Evolutionary conservation across 2,113 vertebrate species (phyloP).

Genomic region (Tenebrosternarchus preto): DNA sequence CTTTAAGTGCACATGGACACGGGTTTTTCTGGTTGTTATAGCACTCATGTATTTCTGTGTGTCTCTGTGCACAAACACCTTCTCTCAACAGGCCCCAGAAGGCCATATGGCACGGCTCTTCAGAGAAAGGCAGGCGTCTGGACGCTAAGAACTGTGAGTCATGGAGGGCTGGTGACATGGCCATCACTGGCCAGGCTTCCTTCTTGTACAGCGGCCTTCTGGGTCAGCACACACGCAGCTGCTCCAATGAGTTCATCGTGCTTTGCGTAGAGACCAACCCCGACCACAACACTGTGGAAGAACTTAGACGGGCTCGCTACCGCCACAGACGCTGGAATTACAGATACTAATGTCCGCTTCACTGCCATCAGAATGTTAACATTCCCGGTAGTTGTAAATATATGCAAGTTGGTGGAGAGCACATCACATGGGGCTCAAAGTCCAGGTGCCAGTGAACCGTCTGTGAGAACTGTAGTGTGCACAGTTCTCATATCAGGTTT

Average conservation of each 20-base stretch:
- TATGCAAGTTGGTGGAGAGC: conserved; percentile 31
- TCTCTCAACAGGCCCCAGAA: conserved; percentile 84
- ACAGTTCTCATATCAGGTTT: conserved; percentile 27
- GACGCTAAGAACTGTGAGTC: conserved; percentile 88
- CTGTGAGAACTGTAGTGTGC: conserved; percentile 27
- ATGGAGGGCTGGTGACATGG: conserved; percentile 80
- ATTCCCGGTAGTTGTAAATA: conserved; percentile 79
- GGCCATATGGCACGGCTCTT: conserved; percentile 92
- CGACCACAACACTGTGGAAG: conserved; percentile 10
- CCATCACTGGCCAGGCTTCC: conserved; percentile 85
- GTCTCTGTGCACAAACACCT: conserved; percentile 12
- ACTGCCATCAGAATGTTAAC: conserved; percentile 29
- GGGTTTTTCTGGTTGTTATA: neutral
- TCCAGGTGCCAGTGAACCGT: conserved; percentile 27
- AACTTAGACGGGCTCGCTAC: conserved; percentile 33
- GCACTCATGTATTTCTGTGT: neutral
- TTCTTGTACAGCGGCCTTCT: conserved; percentile 83
- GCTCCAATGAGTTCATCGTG: conserved; percentile 85
- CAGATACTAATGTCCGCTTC: conserved; percentile 72
- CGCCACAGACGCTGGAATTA: conserved; percentile 54
- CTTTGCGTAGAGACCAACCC: conserved; percentile 88
- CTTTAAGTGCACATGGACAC: neutral
- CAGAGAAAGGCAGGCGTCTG: conserved; percentile 74
- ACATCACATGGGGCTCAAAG: neutral
- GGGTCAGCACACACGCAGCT: conserved; percentile 87